phyloP scores from a whole-genome alignment of 2,113 vertebrate species.

The Pantherophis guttatus region DNA sequence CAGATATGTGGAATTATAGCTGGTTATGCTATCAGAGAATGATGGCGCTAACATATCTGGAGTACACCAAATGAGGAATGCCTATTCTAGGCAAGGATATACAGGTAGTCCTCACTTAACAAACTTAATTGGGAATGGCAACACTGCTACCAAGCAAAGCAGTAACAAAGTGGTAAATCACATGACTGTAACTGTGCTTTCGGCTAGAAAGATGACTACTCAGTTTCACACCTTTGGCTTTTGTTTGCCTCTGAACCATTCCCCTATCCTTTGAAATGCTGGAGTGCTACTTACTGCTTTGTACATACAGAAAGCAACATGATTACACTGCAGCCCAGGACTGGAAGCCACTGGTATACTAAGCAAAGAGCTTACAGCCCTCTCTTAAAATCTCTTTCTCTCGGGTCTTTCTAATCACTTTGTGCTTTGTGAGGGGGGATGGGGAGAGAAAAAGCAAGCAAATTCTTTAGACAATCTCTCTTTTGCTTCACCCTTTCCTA shows the following conservation, averaged over 20 bases:
- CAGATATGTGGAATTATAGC: not conserved
- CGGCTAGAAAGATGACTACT: not conserved
- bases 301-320: not conserved
- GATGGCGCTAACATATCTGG: too few species aligned
- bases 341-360: not conserved
- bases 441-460: not conserved
- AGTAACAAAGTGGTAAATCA: not conserved
- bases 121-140: not conserved
- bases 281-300: not conserved
- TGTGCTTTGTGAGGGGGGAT: rapidly evolving
- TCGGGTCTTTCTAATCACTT: not conserved
- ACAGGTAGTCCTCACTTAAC: too few species aligned
- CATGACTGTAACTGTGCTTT: not conserved
- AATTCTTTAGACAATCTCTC: not conserved
- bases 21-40: not conserved
- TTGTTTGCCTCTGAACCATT: not conserved
- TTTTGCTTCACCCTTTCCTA: not conserved
- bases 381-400: not conserved
- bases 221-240: not conserved
- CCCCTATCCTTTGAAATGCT: not conserved
- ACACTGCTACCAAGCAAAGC: not conserved
- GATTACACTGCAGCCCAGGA: not conserved
- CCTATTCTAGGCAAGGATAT: too few species aligned
- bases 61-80: not conserved
- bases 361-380: not conserved